Percentiles rank a stretch among this genome's conserved stretches.
Conservation (phyloP, 2,797 vertebrate genomes). For the Decapterus maruadsi region DNA sequence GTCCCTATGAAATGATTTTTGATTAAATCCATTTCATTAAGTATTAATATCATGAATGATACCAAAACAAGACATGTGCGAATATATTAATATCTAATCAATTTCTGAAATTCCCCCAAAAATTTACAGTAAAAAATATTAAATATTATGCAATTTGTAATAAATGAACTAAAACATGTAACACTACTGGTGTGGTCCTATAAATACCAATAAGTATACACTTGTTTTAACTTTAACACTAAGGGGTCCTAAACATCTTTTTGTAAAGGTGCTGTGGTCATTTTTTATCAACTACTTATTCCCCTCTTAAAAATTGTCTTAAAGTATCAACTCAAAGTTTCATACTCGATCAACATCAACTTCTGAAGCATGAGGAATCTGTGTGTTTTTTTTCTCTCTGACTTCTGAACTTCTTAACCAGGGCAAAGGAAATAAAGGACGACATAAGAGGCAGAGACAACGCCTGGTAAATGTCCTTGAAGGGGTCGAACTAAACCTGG, state of each 20-base stretch:
- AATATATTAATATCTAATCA: background rate
- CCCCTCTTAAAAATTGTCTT: slow-evolving; percentile 24
- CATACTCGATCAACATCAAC: slow-evolving; percentile 43
- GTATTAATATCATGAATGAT: background rate
- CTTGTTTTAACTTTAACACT: slow-evolving; percentile 40
- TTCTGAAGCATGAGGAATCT: slow-evolving; percentile 62
- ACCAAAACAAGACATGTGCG: background rate
- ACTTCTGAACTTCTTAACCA: slow-evolving; percentile 85
- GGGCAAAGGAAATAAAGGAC: slow-evolving; percentile 89
- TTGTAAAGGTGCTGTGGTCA: slow-evolving; percentile 3
- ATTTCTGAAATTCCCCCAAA: background rate
- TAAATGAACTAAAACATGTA: slow-evolving; percentile 43
- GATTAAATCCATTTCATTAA: background rate
- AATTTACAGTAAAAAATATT: background rate
- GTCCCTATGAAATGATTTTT: background rate
- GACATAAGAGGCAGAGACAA: slow-evolving; percentile 87
- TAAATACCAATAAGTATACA: slow-evolving; percentile 28
- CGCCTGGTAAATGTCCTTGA: slow-evolving; percentile 85
- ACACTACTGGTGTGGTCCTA: slow-evolving; percentile 34
- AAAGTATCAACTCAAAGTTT: slow-evolving; percentile 44
- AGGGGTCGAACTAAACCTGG: slow-evolving; percentile 54
- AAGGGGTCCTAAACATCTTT: slow-evolving; percentile 22
- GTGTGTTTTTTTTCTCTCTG: slow-evolving; percentile 62
- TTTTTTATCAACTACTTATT: slow-evolving; percentile 43
- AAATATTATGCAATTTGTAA: background rate